Percentiles rank a stretch among this genome's conserved stretches.
Conservation (phyloP, 2,113 vertebrate genomes). For the Oophaga pumilio region DNA sequence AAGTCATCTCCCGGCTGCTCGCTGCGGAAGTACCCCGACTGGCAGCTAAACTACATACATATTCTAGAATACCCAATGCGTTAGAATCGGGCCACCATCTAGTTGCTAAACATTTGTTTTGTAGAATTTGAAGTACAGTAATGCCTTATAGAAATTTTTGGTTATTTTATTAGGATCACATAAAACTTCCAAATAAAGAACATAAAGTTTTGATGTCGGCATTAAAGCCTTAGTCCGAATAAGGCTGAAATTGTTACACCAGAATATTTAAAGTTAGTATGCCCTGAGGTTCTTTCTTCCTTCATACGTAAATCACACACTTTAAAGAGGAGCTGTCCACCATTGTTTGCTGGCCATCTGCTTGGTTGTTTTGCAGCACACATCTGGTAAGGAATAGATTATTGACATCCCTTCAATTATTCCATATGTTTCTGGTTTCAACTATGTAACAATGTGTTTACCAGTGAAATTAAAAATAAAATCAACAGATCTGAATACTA, state of each 20-base stretch:
- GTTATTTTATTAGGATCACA: too few relatives aligned
- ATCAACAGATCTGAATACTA: too few relatives aligned
- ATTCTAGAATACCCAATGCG: too few relatives aligned
- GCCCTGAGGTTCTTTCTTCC: neutral
- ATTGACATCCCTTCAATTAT: neutral
- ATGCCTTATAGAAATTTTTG: too few relatives aligned
- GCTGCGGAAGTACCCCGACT: too few relatives aligned
- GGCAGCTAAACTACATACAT: too few relatives aligned
- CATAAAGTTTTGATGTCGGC: neutral
- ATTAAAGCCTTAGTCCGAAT: neutral
- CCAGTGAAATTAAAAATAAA: too few relatives aligned
- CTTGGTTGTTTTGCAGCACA: neutral
- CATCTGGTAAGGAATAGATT: constrained; percentile 1
- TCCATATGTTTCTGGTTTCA: neutral
- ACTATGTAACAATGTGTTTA: neutral
- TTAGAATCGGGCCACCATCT: too few relatives aligned
- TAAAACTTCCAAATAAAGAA: neutral
- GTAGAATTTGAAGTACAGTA: too few relatives aligned
- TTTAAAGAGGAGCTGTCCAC: neutral
- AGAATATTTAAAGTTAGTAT: neutral
- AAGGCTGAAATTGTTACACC: neutral
- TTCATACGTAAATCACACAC: neutral
- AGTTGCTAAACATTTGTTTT: too few relatives aligned
- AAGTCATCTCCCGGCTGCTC: too few relatives aligned
- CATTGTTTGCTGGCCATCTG: constrained; percentile 31